A percentile compares a stretch with the other conserved stretches of the same genome.
phyloP scores from a whole-genome alignment of 2,888 invertebrate genomes.

The Cinara cedri region DNA sequence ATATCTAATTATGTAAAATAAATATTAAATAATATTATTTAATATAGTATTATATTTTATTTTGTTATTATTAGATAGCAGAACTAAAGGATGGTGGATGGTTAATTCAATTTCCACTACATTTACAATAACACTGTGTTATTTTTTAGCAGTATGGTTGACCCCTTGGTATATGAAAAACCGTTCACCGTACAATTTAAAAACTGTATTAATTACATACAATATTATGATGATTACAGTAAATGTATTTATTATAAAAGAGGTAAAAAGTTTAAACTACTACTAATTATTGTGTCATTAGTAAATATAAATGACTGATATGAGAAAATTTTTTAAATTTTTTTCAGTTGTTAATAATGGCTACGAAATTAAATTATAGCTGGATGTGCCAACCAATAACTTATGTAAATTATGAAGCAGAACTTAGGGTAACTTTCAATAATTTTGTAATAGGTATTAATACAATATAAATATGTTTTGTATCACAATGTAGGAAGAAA shows the following conservation, averaged over 20 bases:
- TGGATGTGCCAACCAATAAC: constrained; percentile 46
- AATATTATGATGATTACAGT: constrained; percentile 28
- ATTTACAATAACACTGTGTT: constrained; percentile 34
- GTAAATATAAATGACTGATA: not conserved
- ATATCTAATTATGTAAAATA: no score
- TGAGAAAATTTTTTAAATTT: not conserved
- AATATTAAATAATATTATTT: no score
- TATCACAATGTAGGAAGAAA: no score
- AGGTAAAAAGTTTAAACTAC: constrained; percentile 26
- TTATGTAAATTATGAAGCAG: constrained; percentile 30
- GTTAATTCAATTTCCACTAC: constrained; percentile 34
- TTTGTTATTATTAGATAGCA: constrained; percentile 9
- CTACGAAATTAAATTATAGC: constrained; percentile 40
- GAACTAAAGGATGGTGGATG: constrained; percentile 52
- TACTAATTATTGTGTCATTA: not conserved
- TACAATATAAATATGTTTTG: no score
- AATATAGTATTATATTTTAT: not conserved
- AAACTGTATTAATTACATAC: constrained; percentile 20
- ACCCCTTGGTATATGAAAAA: constrained; percentile 34
- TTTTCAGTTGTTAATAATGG: constrained; percentile 33
- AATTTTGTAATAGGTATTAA: not conserved
- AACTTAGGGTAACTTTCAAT: constrained; percentile 30
- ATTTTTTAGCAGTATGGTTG: constrained; percentile 34
- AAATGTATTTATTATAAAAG: constrained; percentile 26
- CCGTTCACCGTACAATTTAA: constrained; percentile 22